phyloP scores from a whole-genome alignment of 2,888 invertebrate genomes.

The Parnassius mnemosyne region DNA sequence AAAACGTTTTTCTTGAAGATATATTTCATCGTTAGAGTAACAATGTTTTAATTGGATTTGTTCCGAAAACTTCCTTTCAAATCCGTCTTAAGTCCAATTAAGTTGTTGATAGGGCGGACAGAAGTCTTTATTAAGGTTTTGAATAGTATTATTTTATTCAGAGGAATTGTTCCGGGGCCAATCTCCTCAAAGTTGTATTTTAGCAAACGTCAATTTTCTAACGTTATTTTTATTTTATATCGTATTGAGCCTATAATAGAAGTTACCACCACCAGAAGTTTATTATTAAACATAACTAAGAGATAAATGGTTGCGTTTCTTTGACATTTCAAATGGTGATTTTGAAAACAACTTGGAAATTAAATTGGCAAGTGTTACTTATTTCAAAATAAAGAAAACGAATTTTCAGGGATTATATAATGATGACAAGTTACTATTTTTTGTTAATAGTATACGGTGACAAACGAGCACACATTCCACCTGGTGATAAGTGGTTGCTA shows the following conservation, averaged over 20 bases:
- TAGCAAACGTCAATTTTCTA: not conserved
- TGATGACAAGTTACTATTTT: too few relatives aligned
- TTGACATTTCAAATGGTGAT: too few relatives aligned
- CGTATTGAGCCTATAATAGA: not conserved
- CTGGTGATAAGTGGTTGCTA: too few relatives aligned
- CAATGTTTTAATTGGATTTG: constrained; percentile 4
- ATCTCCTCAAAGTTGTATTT: constrained; percentile 14
- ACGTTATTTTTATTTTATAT: constrained; percentile 5
- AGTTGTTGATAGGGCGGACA: constrained; percentile 1
- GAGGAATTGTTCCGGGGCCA: constrained; percentile 3
- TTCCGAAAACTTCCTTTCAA: not conserved
- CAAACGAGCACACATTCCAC: too few relatives aligned
- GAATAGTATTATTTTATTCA: constrained; percentile 4
- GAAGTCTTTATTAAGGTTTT: not conserved
- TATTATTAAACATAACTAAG: too few relatives aligned
- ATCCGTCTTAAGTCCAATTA: not conserved
- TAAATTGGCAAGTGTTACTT: too few relatives aligned
- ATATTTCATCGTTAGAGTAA: not conserved
- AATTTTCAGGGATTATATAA: too few relatives aligned
- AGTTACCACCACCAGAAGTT: too few relatives aligned
- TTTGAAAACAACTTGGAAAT: too few relatives aligned
- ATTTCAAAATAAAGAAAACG: too few relatives aligned
- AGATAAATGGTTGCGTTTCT: too few relatives aligned
- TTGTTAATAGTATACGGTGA: too few relatives aligned
- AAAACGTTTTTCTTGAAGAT: not conserved